Base-by-base conservation (phyloP, 1,140 invertebrate species). In the Lasaia peninsularis region DNA sequence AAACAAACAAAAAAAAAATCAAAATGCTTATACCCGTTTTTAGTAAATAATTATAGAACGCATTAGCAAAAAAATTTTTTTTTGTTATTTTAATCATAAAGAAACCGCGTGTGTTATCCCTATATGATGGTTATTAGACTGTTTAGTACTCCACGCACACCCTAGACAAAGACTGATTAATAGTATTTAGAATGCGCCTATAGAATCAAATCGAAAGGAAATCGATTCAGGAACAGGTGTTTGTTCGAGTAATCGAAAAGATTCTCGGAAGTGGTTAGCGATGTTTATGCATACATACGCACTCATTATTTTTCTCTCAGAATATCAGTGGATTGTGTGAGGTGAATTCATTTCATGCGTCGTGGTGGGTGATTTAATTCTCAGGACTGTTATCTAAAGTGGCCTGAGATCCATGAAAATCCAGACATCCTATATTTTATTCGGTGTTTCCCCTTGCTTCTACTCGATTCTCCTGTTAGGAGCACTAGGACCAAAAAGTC, bases 251-350 rank as follows among this genome's bases (percentile, higher is more conserved):
- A 60, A 63, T 69, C 69, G 62, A 79, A 76, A 76, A 69, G 56
- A 64, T 75, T 76, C 74, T 53, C 40, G 14, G 73, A 73, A 79
- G 52, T 68, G 49, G 64, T 78, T 63, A 59, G 60, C 65, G 61
- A 71, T 73, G 53, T 32, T 50, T 28, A 24, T 52, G 64, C 62
- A 65, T 65, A 37, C 37, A 35, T 32, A 35, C 21, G 18, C n/a
- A 12, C 37, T 55, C 37, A 55, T 55, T 37, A 40, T 12, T 21
- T 11, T 20, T 18, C 32, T 55, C 53, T 55, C 32, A 20, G 40
- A 54, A 56, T 52, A 31, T 57, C 3, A 28, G 50, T 48, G 18
- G 58, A 54, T 33, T 40, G 37, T 63, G 60, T 59, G 61, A 49
- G 11, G 6, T 32, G 61, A 59, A 63, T 63, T 33, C 10, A 20